Evolutionary conservation across 2,113 vertebrate species (phyloP), one percentile per base, ranked within the genome.

Genomic region (Butorides virescens): DNA sequence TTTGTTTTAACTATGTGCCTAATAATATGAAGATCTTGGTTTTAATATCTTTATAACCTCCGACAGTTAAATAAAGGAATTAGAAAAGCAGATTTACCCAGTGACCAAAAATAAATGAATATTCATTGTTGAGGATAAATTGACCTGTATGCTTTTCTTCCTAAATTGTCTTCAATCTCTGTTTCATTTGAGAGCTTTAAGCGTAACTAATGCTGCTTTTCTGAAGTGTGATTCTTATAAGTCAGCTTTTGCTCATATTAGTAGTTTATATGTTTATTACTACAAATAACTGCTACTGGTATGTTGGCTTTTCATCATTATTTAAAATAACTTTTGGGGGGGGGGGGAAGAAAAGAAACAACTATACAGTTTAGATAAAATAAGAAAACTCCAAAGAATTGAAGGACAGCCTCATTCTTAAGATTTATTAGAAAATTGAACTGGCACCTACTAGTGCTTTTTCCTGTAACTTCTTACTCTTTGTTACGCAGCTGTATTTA

Each of bases 51-150:
- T 86, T 93, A 56, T 88, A 82, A 84, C 32, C 50, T 88, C 58
- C 1, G 13, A 62, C 36, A 75, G 44, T 56, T 68, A 87, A 94
- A 91, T 32, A 91, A 92, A 92, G 58, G 76, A 84, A 88, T 62
- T 76, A 75, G 61, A 80, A 95, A 93, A 86, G 66, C 63, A 89
- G 63, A 82, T 95, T 87, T 84, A 81, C 20, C 61, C 66, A 79
- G 50, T 94, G 87, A 94, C 91, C 87, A 91, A 89, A 95, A 92
- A 67, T 81, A 93, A 93, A 92, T 90, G 74, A 93, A 85, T 97
- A 90, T 79, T 92, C 63, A 70, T 73, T 96, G 89, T 73, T 92
- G 63, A 89, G 77, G 37, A 76, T 78, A 91, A 93, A 91, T 88
- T 92, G 77, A 95, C 74, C 81, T 92, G 22, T 90, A 44, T 71